Percentiles rank a stretch among this genome's conserved stretches.
These are phyloP conservation scores for Drosophila jambulina DNA, from an alignment of 1,140 invertebrate genomes.

Conservation along the genomic window DNA sequence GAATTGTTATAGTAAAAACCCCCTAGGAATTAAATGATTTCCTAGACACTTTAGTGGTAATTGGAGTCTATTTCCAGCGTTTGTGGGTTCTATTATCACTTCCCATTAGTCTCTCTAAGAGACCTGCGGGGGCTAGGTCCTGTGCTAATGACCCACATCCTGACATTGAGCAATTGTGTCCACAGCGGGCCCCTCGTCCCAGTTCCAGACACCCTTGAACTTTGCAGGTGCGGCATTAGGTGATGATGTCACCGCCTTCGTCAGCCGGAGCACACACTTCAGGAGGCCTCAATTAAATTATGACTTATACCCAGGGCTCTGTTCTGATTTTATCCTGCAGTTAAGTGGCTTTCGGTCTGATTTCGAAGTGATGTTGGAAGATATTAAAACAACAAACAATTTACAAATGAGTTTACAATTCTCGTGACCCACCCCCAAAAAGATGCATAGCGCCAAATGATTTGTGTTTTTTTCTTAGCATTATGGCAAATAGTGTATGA, in stretches of 20 bases:
- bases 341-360: background rate
- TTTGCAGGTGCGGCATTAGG: slow-evolving; percentile 28
- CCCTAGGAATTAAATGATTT: background rate
- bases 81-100: slow-evolving; percentile 3
- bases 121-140: background rate
- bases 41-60: slow-evolving; percentile 5
- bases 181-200: background rate
- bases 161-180: slow-evolving; percentile 32
- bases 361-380: too few relatives aligned
- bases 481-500: background rate
- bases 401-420: too few relatives aligned
- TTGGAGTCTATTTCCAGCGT: slow-evolving; percentile 6
- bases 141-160: slow-evolving; percentile 44
- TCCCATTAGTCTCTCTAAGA: background rate
- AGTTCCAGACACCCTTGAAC: slow-evolving; percentile 16
- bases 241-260: slow-evolving; percentile 33
- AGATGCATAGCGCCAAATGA: background rate
- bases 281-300: slow-evolving; percentile 15
- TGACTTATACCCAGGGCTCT: background rate
- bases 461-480: background rate
- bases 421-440: background rate
- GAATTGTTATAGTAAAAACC: background rate
- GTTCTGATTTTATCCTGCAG: background rate
- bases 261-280: background rate
- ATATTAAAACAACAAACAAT: too few relatives aligned